Evolutionary conservation across 2,113 vertebrate species (phyloP), one percentile per base, ranked within the genome.

Genomic region (Aptenodytes forsteri): DNA sequence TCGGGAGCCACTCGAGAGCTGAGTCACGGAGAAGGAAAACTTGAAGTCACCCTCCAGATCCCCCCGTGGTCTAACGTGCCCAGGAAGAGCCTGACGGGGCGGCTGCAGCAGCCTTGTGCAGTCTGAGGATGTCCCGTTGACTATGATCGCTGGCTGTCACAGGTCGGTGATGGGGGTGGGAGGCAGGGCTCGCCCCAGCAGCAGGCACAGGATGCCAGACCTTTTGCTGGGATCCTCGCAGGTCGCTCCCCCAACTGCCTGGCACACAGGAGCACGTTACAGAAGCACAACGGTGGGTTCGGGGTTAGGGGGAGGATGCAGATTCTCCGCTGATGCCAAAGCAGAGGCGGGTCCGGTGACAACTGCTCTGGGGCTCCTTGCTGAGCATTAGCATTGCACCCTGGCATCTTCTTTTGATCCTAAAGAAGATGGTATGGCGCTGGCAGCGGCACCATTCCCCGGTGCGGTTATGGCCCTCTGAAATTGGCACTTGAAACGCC

Each of bases 21-120:
- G 83, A 92, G 62, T 87, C 89, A 94, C 0, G 55, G 81, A 54
- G 49, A n/a, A 93, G 94, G 89, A 85, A 94, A 95, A 54, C 40
- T 20, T 62, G 87, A 70, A 40, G 29, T 89, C 89, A 85, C n/a
- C 14, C 44, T 76, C 12, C 46, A 71, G 76, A 29, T n/a, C 30
- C 20, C 8, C 13, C 64, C 55, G 83, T 83, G 73, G 72, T 83
- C 36, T 71, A 46, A 59, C 0, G 3, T 18, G 11, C 56, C 55
- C 0, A 1, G 54, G 54, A 42, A 65, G 58, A 82, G 70, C 34
- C 52, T 36, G 54, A 6, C 0, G 6, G 62, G 40, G 19, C 0
- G 2, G 18, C 3, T 4, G 3, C n/a, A 14, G 23, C 59, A 32
- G 54, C 8, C 70, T 59, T 29, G 73, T 27, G 64, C 27, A 67